Evolutionary conservation across 1,140 invertebrate species (phyloP).

Genomic region (Myzus persicae): DNA sequence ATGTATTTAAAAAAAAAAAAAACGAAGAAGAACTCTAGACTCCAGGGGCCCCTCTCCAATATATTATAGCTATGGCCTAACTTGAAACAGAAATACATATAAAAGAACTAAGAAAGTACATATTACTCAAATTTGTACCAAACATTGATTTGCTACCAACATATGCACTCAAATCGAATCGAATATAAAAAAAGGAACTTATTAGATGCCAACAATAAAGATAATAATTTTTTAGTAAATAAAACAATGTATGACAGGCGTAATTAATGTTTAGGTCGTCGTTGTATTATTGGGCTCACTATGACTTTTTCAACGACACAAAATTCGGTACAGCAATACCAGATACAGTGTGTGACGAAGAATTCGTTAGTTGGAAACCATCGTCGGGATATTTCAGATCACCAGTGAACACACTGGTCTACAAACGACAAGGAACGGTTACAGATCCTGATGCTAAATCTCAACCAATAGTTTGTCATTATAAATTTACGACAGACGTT

Average conservation of each 20-base stretch:
- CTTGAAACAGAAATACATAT: too few species aligned
- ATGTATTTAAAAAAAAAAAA: too few species aligned
- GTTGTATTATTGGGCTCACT: constrained; percentile 90
- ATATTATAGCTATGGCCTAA: too few species aligned
- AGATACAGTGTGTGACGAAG: constrained; percentile 83
- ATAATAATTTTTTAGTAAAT: background rate
- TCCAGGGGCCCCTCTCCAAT: too few species aligned
- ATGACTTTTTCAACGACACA: constrained; percentile 91
- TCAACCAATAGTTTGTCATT: constrained; percentile 74
- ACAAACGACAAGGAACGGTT: constrained; percentile 70
- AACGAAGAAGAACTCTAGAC: too few species aligned
- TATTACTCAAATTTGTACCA: too few species aligned
- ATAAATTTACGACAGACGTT: constrained; percentile 82
- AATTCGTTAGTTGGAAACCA: constrained; percentile 80
- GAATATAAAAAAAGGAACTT: background rate
- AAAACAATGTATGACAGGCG: background rate
- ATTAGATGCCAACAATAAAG: background rate
- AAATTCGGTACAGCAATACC: constrained; percentile 80
- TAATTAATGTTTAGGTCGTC: constrained; percentile 69
- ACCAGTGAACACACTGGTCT: constrained; percentile 84
- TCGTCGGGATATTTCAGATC: constrained; percentile 76
- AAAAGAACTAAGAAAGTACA: too few species aligned
- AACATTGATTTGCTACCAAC: too few species aligned
- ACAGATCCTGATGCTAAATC: constrained; percentile 68
- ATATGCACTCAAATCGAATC: too few species aligned